These are phyloP conservation scores for Drosophila colorata DNA, from an alignment of 2,888 invertebrate genomes.

Conservation along the genomic window DNA sequence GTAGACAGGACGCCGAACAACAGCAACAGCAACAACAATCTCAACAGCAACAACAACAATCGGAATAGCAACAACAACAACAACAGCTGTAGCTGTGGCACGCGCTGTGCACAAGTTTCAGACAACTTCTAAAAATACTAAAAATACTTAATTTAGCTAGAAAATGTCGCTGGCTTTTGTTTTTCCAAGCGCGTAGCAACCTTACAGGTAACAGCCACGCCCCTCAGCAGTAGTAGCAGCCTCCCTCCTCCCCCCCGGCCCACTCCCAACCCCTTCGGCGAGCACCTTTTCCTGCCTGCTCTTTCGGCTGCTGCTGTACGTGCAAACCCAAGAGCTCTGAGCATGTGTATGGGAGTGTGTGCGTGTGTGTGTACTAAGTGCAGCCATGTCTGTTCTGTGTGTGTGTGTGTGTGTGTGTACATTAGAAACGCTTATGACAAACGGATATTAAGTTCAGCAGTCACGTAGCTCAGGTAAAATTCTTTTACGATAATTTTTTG, in stretches of 20 bases:
- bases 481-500: slow-evolving; percentile 82
- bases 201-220: slow-evolving; percentile 14
- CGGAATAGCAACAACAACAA: slow-evolving; percentile 10
- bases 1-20: slow-evolving; percentile 16
- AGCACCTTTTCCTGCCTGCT: slow-evolving; percentile 35
- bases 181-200: slow-evolving; percentile 59
- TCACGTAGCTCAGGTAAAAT: slow-evolving; percentile 84
- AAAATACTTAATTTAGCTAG: slow-evolving; percentile 80
- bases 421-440: slow-evolving; percentile 75
- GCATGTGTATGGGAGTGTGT: slow-evolving; percentile 8
- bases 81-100: slow-evolving; percentile 6
- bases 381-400: slow-evolving; percentile 44
- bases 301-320: slow-evolving; percentile 49
- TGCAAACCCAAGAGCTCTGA: slow-evolving; percentile 27
- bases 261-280: slow-evolving; percentile 12
- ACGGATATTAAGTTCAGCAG: slow-evolving; percentile 79
- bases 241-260: neutral
- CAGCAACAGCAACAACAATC: slow-evolving; percentile 10
- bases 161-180: slow-evolving; percentile 79
- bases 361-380: slow-evolving; percentile 58
- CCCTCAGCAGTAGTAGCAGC: no score
- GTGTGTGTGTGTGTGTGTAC: slow-evolving; percentile 51
- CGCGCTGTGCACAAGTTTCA: slow-evolving; percentile 45
- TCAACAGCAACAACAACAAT: slow-evolving; percentile 10
- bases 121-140: slow-evolving; percentile 75